These are phyloP conservation scores for Berghia stephanieae DNA, from an alignment of 1,140 invertebrate species.

Conservation along the genomic window DNA sequence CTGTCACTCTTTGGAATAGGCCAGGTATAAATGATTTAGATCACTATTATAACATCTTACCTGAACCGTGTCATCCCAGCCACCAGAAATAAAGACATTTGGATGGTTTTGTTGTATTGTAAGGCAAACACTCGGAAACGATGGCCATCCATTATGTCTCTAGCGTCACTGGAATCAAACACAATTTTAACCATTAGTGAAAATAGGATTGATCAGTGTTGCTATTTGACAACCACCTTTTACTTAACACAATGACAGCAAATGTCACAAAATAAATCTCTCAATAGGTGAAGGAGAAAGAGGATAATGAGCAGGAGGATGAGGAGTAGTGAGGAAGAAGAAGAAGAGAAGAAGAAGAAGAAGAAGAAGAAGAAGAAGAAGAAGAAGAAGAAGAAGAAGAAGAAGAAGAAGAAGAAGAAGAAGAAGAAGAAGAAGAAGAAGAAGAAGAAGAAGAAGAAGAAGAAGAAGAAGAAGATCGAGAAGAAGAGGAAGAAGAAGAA, in stretches of 20 bases:
- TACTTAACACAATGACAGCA: too few relatives aligned
- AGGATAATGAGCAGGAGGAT: too few relatives aligned
- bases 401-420: neutral
- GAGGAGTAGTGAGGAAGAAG: neutral
- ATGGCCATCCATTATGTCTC: slow-evolving; percentile 73
- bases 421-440: neutral
- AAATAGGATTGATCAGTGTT: too few relatives aligned
- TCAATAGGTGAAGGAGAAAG: too few relatives aligned
- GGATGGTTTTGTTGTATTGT: slow-evolving; percentile 75
- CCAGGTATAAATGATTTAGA: neutral
- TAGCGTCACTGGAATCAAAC: slow-evolving; percentile 50
- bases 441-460: neutral
- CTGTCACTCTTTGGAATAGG: too few relatives aligned
- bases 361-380: neutral
- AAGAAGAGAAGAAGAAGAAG: neutral
- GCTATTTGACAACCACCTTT: too few relatives aligned
- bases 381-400: neutral
- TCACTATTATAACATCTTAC: slow-evolving; percentile 58
- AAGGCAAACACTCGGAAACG: slow-evolving; percentile 74
- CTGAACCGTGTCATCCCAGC: slow-evolving; percentile 78
- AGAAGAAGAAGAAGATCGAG: neutral
- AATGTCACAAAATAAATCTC: too few relatives aligned
- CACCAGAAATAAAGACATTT: slow-evolving; percentile 76
- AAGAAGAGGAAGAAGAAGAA: neutral
- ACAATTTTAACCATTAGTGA: too few relatives aligned